A percentile compares a stretch with the other conserved stretches of the same genome.
Evolutionary conservation across 2,797 vertebrate genomes (phyloP).

Genomic region (Melanotaenia nigrans): DNA sequence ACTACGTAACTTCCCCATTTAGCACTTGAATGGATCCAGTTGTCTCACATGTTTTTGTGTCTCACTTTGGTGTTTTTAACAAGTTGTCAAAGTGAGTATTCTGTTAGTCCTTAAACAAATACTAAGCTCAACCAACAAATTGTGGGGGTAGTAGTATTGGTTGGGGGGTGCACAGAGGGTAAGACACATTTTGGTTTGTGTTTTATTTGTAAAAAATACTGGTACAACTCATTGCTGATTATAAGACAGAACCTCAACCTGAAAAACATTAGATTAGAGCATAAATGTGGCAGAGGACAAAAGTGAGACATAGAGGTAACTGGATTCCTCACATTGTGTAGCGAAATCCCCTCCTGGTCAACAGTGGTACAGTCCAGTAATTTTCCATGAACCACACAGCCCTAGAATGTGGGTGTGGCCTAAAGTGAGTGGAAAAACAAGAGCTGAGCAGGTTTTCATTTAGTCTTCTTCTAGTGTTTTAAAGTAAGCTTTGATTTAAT

Average conservation of each 20-base stretch:
- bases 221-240: background rate
- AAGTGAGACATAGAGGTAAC: constrained; percentile 21
- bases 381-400: constrained; percentile 76
- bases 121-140: constrained; percentile 27
- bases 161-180: constrained; percentile 11
- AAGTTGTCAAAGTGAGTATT: background rate
- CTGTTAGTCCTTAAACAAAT: constrained; percentile 33
- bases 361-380: constrained; percentile 78
- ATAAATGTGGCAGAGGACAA: background rate
- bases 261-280: background rate
- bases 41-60: background rate
- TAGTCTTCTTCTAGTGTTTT: constrained; percentile 9
- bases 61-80: background rate
- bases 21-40: background rate
- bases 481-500: constrained; percentile 1
- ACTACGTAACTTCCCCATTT: background rate
- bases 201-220: too few relatives aligned
- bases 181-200: too few relatives aligned
- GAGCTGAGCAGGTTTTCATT: constrained; percentile 33
- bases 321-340: constrained; percentile 33
- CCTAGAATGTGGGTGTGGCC: constrained; percentile 73
- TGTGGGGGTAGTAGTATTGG: constrained; percentile 31
- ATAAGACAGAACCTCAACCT: background rate
- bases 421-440: constrained; percentile 55
- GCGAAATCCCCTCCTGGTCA: constrained; percentile 34